Evolutionary conservation across 2,113 vertebrate genomes (phyloP).

Genomic region (Oncorhynchus gorbuscha): DNA sequence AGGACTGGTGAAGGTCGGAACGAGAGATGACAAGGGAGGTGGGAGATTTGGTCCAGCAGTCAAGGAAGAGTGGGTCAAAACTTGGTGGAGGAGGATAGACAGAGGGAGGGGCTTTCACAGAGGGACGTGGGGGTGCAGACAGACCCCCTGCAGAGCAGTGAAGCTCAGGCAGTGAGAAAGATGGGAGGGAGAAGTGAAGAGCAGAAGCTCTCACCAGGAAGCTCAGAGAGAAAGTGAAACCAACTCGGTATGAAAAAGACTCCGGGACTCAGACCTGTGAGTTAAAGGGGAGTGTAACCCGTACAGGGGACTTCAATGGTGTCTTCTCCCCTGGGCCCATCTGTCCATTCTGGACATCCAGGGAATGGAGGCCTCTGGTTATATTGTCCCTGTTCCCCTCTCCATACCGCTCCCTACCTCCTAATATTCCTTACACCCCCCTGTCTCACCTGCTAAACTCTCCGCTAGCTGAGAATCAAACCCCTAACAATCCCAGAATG

Average conservation of each 20-base stretch:
- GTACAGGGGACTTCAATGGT: neutral
- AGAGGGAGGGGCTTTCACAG: neutral
- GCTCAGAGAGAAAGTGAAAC: conserved; percentile 24
- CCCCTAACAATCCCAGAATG: neutral
- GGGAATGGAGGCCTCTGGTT: conserved; percentile 11
- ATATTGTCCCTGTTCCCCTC: neutral
- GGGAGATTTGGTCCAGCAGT: neutral
- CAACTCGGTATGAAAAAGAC: conserved; percentile 15
- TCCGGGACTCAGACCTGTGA: conserved; percentile 48
- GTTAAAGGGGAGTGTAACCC: neutral
- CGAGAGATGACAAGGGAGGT: neutral
- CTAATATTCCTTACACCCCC: conserved; percentile 39
- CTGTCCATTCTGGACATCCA: conserved; percentile 32
- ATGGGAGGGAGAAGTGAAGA: conserved; percentile 35
- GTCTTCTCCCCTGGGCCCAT: neutral
- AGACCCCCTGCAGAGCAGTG: conserved; percentile 22
- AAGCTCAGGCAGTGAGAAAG: conserved; percentile 21
- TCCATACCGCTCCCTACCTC: neutral
- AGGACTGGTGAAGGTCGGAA: conserved; percentile 67
- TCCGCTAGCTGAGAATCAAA: conserved; percentile 23
- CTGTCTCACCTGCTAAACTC: conserved; percentile 26
- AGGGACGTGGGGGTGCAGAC: conserved; percentile 53
- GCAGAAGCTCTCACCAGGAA: conserved; percentile 24
- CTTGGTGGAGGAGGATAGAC: neutral
- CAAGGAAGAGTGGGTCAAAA: neutral